Base-by-base conservation (phyloP, 1,140 invertebrate species). In the Drosophila persimilis region DNA sequence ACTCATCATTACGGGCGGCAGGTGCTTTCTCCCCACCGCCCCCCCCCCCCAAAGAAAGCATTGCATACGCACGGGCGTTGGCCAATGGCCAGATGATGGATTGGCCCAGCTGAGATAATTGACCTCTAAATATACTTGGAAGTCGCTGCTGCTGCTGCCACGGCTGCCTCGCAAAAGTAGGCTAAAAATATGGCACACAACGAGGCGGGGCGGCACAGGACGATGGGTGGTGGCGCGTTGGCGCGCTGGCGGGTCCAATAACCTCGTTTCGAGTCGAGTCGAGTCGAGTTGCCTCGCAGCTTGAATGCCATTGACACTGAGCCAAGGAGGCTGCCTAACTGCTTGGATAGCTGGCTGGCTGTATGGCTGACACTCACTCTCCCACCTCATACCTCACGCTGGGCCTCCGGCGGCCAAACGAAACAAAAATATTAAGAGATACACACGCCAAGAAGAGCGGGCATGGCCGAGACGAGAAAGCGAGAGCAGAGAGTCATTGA, bases 131-230 rank as follows among this genome's bases (percentile, higher is more conserved):
- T 63, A 86, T 74, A 85, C 80, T 85, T 86, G 77, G 67, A 48
- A 55, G 41, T 20, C 20, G 45, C 31, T 26, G 22, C 51, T 62
- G 56, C 43, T 58, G 44, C 39, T 41, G 20, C 58, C 66, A 61
- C 64, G 63, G 54, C 72, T 31, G 58, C 77, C 74, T 74, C 83
- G 55, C 70, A 81, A 85, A 39, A 85, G 81, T 85, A 85, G 81
- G 81, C 81, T 85, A 85, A 81, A 86, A 81, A 85, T 81, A 86
- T 86, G 81, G 81, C 77, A 77, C 81, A 83, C 44, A 39, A 48
- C 22, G 64, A 45, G 22, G 58, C 54, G 60, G 9, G 17, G 17
- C n/a, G 31, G 45, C 56, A 52, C 24, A 58, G 26, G 47, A 71
- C 43, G 41, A 31, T 56, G 29, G 48, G 43, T 48, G 22, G n/a